phyloP scores from a whole-genome alignment of 64 coral and sea anemone genomes.

The Montipora sp. region DNA sequence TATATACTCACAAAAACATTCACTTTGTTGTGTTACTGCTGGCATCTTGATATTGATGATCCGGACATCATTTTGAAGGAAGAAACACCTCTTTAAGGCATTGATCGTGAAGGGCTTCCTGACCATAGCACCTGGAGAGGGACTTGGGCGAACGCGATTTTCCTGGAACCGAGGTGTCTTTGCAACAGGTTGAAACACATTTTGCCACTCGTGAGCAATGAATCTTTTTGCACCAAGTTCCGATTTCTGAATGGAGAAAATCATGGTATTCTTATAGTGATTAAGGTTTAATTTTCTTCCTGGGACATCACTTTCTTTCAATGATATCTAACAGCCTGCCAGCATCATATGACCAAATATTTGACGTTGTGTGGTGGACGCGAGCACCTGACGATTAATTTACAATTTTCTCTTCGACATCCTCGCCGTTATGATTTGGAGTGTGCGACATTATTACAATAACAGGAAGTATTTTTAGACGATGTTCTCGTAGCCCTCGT shows the following conservation, averaged over 20 bases:
- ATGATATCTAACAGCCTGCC: neutral
- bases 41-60: neutral
- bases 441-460: no score
- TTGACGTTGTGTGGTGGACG: no score
- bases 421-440: no score
- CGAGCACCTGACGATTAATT: no score
- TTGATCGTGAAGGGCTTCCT: neutral
- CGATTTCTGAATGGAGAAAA: neutral
- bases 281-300: neutral
- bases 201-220: neutral
- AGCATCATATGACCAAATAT: no score
- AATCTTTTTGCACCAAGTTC: neutral
- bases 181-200: neutral
- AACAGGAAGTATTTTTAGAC: no score
- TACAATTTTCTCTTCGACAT: no score
- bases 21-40: neutral
- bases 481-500: no score
- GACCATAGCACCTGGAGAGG: neutral
- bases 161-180: neutral
- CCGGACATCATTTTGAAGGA: neutral
- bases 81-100: neutral
- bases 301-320: neutral
- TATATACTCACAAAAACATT: conserved; percentile 34
- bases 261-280: neutral
- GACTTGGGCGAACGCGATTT: neutral